Percentiles rank a stretch among this genome's conserved stretches.
These are phyloP conservation scores for Rhea americana DNA, from an alignment of 2,113 vertebrate species.

Conservation along the genomic window DNA sequence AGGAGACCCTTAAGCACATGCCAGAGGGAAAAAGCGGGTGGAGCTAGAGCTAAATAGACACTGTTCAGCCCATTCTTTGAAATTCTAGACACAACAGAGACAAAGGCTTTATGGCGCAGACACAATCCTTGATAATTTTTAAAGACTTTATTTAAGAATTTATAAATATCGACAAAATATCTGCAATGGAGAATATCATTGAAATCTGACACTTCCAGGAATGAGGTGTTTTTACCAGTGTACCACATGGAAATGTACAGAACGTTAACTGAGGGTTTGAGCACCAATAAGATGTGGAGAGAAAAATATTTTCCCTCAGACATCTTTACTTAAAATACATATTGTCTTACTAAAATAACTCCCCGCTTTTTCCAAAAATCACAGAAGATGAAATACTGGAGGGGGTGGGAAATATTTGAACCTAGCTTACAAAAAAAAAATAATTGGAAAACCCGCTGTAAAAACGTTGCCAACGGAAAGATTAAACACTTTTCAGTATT, in stretches of 20 bases:
- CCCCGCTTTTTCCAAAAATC: slow-evolving; percentile 67
- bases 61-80: not conserved
- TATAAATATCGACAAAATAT: not conserved
- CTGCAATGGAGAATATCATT: not conserved
- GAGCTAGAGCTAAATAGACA: not conserved
- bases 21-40: not conserved
- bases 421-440: slow-evolving; percentile 35
- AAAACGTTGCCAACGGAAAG: slow-evolving; percentile 74
- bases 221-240: slow-evolving; percentile 9
- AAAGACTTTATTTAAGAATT: not conserved
- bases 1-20: not conserved
- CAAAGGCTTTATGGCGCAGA: not conserved
- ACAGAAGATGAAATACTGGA: slow-evolving; percentile 44
- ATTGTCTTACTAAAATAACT: slow-evolving; percentile 73
- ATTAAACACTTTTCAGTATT: slow-evolving; percentile 77
- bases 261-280: slow-evolving; percentile 51
- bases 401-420: slow-evolving; percentile 39
- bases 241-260: not conserved
- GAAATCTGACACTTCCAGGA: slow-evolving; percentile 15
- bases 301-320: slow-evolving; percentile 60
- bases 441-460: slow-evolving; percentile 50
- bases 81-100: not conserved
- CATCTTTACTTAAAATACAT: slow-evolving; percentile 68
- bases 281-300: slow-evolving; percentile 52
- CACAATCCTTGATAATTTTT: not conserved